A percentile compares a stretch with the other conserved stretches of the same genome.
These are phyloP conservation scores for Trematocara marginatum DNA, from an alignment of 2,113 vertebrate genomes.

Conservation along the genomic window DNA sequence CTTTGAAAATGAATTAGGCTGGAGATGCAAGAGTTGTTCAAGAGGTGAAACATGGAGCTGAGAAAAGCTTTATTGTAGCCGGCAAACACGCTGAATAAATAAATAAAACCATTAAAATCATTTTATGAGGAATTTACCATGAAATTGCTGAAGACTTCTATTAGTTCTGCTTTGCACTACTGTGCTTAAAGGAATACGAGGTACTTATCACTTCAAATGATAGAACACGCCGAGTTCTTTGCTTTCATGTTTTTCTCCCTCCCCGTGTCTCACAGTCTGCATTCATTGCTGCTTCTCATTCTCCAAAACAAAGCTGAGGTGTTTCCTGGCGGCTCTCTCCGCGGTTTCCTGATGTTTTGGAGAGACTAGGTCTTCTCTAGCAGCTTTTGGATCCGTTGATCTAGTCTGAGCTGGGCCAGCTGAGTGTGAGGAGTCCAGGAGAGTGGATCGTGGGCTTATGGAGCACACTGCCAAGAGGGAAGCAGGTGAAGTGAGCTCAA, in stretches of 20 bases:
- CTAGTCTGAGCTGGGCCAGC: not conserved
- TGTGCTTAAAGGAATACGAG: not conserved
- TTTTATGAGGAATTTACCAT: slow-evolving; percentile 7
- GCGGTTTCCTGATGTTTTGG: not conserved
- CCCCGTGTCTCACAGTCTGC: not conserved
- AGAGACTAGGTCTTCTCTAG: not conserved
- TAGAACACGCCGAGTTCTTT: not conserved
- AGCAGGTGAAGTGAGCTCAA: not conserved
- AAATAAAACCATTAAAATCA: not conserved
- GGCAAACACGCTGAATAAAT: not conserved
- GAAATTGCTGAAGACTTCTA: not conserved
- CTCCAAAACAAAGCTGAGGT: slow-evolving; percentile 56
- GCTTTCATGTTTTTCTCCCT: not conserved
- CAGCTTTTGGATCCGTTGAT: not conserved
- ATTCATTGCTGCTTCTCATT: slow-evolving; percentile 34
- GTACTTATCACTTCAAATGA: not conserved
- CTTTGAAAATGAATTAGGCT: slow-evolving; percentile 57
- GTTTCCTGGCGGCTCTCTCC: slow-evolving; percentile 31
- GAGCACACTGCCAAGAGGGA: slow-evolving; percentile 33
- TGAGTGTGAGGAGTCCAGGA: not conserved
- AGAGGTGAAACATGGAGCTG: not conserved
- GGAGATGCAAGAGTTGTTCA: slow-evolving; percentile 6
- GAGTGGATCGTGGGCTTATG: slow-evolving; percentile 8
- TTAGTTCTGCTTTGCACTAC: not conserved
- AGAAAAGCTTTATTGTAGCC: slow-evolving; percentile 3